Evolutionary conservation across 2,888 invertebrate species (phyloP), one percentile per base, ranked within the genome.

Genomic region (Drosophila colorata): DNA sequence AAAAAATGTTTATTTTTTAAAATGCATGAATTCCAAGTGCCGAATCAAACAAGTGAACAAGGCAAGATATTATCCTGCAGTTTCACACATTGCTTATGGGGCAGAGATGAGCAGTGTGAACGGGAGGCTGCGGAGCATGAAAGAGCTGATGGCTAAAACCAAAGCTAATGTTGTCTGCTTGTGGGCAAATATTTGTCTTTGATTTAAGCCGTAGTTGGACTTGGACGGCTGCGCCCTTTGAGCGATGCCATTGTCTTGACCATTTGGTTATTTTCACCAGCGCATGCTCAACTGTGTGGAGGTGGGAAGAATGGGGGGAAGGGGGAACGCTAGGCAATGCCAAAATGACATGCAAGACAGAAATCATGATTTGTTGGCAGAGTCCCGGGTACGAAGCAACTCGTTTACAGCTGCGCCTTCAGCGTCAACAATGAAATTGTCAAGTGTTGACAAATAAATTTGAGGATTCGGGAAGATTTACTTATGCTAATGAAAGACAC

Each of bases 391-490:
- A 13, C 33, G 11, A 33, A 6, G 14, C n/a, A 9, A 23, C 74
- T 66, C 72, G 72, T 64, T 77, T 76, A 66, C 80, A 80, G 80
- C 82, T 81, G 80, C 80, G 81, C 73, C 67, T 68, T 49, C 40
- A 73, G 59, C 74, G 79, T 78, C 80, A 88, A 88, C 86, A 90
- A 89, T 87, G 87, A 89, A 88, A 90, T 90, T 90, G 89, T 90
- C 90, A 90, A 89, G 89, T 86, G 85, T 90, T 90, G 90, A 90
- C 90, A 90, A 90, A 90, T 90, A 90, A 90, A 90, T 90, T 90
- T 90, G 78, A 83, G 89, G 85, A 90, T 88, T 88, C 64, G 63
- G 74, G 74, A 72, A 86, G 86, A 87, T 87, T 88, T 87, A 86
- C 87, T 88, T 87, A 88, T 88, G 87, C 87, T 88, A 87, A 87